Percentiles rank a stretch among this genome's conserved stretches.
Conservation (phyloP, 1,140 invertebrate genomes). For the Paralvinella palmiformis region DNA sequence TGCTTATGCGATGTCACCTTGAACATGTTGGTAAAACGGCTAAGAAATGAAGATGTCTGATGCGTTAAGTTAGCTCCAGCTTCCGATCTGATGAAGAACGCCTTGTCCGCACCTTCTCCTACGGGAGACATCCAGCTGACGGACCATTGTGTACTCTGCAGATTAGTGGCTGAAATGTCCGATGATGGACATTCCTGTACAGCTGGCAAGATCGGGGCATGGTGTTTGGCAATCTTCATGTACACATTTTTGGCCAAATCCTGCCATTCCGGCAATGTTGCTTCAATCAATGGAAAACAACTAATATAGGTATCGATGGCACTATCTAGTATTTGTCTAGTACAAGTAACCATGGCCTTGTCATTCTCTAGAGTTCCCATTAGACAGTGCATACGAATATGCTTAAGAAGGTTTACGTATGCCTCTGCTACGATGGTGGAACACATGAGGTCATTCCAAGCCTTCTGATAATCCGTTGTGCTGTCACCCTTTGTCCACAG, state of each 20-base stretch:
- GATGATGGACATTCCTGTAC: no score
- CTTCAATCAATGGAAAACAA: background rate
- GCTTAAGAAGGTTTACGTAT: background rate
- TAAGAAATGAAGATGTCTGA: no score
- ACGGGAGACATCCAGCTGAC: background rate
- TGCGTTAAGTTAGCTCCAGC: background rate
- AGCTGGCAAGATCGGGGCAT: background rate
- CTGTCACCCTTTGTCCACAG: constrained; percentile 8
- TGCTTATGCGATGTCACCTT: no score
- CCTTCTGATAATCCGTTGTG: background rate
- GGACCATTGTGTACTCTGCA: background rate
- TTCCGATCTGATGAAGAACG: background rate
- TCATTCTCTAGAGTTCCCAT: background rate
- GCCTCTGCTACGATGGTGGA: background rate
- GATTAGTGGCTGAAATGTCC: background rate
- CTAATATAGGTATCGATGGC: background rate
- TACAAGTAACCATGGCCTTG: background rate
- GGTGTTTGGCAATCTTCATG: background rate
- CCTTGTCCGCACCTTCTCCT: background rate
- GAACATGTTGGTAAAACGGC: no score
- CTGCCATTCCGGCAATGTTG: background rate
- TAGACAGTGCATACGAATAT: background rate
- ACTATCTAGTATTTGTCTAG: background rate
- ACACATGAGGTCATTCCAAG: background rate
- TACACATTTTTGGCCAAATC: background rate